phyloP scores from a whole-genome alignment of 2,888 invertebrate species.

The Parnassius orleans region DNA sequence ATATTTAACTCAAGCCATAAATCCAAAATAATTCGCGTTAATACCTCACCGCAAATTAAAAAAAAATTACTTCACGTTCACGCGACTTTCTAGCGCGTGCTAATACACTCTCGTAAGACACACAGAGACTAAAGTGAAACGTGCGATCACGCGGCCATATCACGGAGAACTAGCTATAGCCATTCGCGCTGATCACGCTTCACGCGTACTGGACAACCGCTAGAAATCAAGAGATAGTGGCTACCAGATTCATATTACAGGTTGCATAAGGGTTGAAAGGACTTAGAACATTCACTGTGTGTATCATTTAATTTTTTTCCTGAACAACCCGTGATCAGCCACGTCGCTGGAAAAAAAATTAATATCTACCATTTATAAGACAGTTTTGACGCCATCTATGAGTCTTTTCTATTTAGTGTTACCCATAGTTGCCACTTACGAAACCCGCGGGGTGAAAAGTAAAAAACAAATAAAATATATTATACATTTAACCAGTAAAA shows the following conservation, averaged over 20 bases:
- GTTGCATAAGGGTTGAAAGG: too few species aligned
- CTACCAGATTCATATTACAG: not conserved
- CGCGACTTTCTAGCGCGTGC: constrained; percentile 24
- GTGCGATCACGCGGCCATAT: constrained; percentile 22
- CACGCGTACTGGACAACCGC: constrained; percentile 2
- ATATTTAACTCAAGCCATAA: not conserved
- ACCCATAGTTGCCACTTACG: too few species aligned
- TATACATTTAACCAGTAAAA: too few species aligned
- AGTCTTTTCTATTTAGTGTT: too few species aligned
- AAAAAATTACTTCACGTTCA: constrained; percentile 14
- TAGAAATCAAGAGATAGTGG: constrained; percentile 8
- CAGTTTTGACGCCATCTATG: too few species aligned
- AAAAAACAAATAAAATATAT: too few species aligned
- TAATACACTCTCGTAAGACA: constrained; percentile 7
- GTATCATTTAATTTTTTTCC: too few species aligned
- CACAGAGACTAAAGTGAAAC: constrained; percentile 16
- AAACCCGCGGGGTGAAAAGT: too few species aligned
- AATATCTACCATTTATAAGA: too few species aligned
- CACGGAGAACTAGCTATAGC: constrained; percentile 18
- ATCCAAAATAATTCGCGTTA: not conserved
- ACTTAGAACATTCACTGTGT: too few species aligned
- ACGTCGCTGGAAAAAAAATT: too few species aligned
- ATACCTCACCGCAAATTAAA: constrained; percentile 16
- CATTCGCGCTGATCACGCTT: not conserved
- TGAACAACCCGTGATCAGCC: too few species aligned